Evolutionary conservation across 2,888 invertebrate genomes (phyloP).

Genomic region (Ditula angustiorana): DNA sequence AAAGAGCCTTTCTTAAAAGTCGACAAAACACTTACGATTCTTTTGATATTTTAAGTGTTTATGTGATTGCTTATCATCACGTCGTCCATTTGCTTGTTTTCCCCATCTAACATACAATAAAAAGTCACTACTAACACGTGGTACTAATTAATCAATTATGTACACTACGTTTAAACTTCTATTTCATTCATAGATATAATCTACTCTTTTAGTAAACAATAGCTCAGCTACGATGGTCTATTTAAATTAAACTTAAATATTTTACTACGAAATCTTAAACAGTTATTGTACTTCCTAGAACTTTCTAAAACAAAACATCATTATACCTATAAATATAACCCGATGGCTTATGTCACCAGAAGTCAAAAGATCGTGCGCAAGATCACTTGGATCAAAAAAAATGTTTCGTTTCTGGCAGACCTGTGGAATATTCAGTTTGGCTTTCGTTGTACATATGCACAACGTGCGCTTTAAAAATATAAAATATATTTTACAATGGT

Average conservation of each 20-base stretch:
- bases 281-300: neutral
- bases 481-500: slow-evolving; percentile 12
- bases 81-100: too few relatives aligned
- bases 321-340: neutral
- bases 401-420: neutral
- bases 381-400: neutral
- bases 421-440: neutral
- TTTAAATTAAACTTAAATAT: neutral
- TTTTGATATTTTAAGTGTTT: too few relatives aligned
- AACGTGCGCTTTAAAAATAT: neutral
- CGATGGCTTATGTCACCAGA: neutral
- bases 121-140: too few relatives aligned
- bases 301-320: neutral
- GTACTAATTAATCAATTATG: too few relatives aligned
- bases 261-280: neutral
- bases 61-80: too few relatives aligned
- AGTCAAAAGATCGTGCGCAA: neutral
- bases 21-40: too few relatives aligned
- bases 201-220: neutral
- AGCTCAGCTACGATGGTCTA: neutral
- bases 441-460: neutral
- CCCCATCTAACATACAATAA: too few relatives aligned
- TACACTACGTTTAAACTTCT: too few relatives aligned
- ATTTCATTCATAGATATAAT: too few relatives aligned
- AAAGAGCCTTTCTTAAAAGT: too few relatives aligned